phyloP scores from a whole-genome alignment of 1,140 invertebrate genomes.

The Centruroides vittatus region DNA sequence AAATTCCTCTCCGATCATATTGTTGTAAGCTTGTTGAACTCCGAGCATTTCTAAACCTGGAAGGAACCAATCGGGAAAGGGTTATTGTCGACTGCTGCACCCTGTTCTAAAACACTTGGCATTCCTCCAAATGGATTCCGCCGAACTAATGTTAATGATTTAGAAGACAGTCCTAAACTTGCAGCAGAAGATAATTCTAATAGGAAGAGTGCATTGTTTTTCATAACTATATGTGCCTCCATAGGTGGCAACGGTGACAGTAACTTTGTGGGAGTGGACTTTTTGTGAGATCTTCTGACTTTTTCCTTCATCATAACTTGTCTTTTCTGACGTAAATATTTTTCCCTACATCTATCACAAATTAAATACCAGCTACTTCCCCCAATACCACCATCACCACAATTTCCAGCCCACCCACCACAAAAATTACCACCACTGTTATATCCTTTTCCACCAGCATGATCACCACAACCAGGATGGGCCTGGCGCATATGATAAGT shows the following conservation, averaged over 20 bases:
- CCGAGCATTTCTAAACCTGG: constrained; percentile 56
- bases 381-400: constrained; percentile 68
- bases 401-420: constrained; percentile 72
- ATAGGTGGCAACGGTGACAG: constrained; percentile 25
- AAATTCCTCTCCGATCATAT: constrained; percentile 19
- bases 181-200: constrained; percentile 67
- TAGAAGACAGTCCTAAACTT: constrained; percentile 10
- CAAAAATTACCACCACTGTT: constrained; percentile 71
- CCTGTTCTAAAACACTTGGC: constrained; percentile 14
- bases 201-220: constrained; percentile 87
- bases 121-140: constrained; percentile 8
- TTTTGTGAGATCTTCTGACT: constrained; percentile 26
- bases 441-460: constrained; percentile 74
- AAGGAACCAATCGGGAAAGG: constrained; percentile 34
- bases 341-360: constrained; percentile 75
- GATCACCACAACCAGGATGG: constrained; percentile 78
- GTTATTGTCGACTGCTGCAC: constrained; percentile 12
- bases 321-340: constrained; percentile 47
- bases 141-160: constrained; percentile 2
- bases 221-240: constrained; percentile 64
- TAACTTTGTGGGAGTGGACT: constrained; percentile 22
- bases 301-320: constrained; percentile 28
- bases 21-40: constrained; percentile 25
- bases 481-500: constrained; percentile 79
- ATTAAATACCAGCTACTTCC: constrained; percentile 81